Percentiles rank a stretch among this genome's conserved stretches.
These are phyloP conservation scores for Eptesicus fuscus DNA, from an alignment of 2,113 vertebrate species.

Conservation along the genomic window DNA sequence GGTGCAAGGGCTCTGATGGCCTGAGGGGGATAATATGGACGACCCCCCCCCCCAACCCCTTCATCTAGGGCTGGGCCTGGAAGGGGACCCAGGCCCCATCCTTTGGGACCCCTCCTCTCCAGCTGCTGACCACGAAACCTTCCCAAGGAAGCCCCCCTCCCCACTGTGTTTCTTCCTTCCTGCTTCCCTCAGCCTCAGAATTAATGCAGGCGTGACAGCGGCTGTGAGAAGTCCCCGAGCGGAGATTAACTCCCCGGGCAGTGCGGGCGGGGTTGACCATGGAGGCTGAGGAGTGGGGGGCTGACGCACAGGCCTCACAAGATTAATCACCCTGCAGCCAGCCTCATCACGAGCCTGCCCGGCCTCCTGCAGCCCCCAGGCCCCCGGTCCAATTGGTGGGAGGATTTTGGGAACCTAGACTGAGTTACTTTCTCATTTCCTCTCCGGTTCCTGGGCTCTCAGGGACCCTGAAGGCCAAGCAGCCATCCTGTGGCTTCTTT, in stretches of 20 bases:
- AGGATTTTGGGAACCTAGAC: constrained; percentile 27
- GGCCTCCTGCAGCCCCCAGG: neutral
- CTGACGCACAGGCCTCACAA: constrained; percentile 75
- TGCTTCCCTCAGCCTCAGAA: constrained; percentile 59
- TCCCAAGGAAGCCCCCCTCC: neutral
- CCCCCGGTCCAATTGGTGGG: neutral
- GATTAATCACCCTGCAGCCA: constrained; percentile 81
- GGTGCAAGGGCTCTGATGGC: neutral
- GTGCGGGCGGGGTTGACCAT: constrained; percentile 63
- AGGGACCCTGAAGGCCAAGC: neutral
- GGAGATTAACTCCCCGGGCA: constrained; percentile 73
- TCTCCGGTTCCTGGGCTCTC: neutral
- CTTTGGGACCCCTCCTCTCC: constrained; percentile 6
- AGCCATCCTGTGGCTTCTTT: neutral
- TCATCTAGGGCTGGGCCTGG: neutral
- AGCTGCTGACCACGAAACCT: constrained; percentile 47
- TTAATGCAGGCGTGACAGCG: constrained; percentile 64
- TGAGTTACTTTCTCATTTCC: neutral
- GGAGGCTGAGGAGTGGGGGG: constrained; percentile 66
- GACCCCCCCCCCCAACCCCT: neutral
- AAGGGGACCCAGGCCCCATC: neutral
- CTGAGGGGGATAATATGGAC: fast-evolving
- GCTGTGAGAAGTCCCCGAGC: constrained; percentile 67
- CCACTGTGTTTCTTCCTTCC: neutral
- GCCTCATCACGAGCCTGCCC: constrained; percentile 73